Evolutionary conservation across 2,797 vertebrate genomes (phyloP).

Genomic region (Peromyscus aztecus): DNA sequence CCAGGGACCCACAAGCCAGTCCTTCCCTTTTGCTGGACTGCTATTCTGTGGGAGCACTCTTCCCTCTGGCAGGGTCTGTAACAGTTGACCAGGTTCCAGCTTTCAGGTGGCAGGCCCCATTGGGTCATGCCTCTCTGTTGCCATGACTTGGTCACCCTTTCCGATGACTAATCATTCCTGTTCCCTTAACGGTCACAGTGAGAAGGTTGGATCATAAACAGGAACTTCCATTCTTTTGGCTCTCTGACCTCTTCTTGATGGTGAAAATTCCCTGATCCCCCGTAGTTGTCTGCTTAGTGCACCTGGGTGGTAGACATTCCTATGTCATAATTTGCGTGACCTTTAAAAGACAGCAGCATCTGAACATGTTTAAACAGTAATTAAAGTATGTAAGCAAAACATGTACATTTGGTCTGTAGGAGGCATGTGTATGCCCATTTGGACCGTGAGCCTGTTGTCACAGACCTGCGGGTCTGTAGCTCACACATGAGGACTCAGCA

Average conservation of each 20-base stretch:
- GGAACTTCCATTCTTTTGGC: neutral
- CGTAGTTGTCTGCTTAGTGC: neutral
- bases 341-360: neutral
- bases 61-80: neutral
- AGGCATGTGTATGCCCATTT: neutral
- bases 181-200: neutral
- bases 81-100: neutral
- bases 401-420: neutral
- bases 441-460: neutral
- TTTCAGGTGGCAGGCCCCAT: too few relatives aligned
- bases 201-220: neutral
- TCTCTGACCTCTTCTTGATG: neutral
- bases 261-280: neutral
- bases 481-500: neutral
- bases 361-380: neutral
- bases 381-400: neutral
- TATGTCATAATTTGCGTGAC: neutral
- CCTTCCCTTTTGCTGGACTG: neutral
- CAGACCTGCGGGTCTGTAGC: neutral
- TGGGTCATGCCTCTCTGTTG: neutral
- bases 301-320: neutral
- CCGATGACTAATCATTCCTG: neutral
- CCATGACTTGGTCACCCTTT: neutral
- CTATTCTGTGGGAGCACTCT: neutral
- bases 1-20: neutral